Evolutionary conservation across 2,113 vertebrate species (phyloP).

Genomic region (Lontra canadensis): DNA sequence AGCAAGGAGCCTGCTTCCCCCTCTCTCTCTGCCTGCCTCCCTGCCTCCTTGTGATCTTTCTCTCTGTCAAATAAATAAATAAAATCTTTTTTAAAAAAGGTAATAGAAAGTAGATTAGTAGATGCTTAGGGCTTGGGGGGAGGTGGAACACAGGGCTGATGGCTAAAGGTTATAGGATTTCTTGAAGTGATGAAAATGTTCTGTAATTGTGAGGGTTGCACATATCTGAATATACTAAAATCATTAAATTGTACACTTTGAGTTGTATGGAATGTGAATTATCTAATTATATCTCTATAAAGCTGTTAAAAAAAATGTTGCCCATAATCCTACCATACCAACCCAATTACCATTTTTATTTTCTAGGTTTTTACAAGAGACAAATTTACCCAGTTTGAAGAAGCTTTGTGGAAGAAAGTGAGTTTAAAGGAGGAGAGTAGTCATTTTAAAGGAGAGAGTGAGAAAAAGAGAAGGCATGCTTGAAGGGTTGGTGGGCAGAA

Average conservation of each 20-base stretch:
- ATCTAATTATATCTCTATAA: background rate
- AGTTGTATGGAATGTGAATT: background rate
- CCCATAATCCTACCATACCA: background rate
- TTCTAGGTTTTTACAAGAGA: background rate
- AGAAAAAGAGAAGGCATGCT: background rate
- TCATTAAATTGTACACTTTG: background rate
- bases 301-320: background rate
- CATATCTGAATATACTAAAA: background rate
- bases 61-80: too few species aligned
- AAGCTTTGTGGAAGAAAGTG: conserved; percentile 15
- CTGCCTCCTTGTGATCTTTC: too few species aligned
- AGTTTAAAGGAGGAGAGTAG: background rate
- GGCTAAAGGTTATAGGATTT: background rate
- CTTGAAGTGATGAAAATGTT: background rate
- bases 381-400: background rate
- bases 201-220: background rate
- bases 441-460: conserved; percentile 14
- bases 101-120: background rate
- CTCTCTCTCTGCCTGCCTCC: too few species aligned
- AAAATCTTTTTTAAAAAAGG: too few species aligned
- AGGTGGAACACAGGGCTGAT: background rate
- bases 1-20: too few species aligned
- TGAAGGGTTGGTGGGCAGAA: background rate
- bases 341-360: background rate
- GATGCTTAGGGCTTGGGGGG: background rate